These are phyloP conservation scores for Acipenser transmontanus DNA, from an alignment of 2,797 vertebrate genomes.

Conservation along the genomic window DNA sequence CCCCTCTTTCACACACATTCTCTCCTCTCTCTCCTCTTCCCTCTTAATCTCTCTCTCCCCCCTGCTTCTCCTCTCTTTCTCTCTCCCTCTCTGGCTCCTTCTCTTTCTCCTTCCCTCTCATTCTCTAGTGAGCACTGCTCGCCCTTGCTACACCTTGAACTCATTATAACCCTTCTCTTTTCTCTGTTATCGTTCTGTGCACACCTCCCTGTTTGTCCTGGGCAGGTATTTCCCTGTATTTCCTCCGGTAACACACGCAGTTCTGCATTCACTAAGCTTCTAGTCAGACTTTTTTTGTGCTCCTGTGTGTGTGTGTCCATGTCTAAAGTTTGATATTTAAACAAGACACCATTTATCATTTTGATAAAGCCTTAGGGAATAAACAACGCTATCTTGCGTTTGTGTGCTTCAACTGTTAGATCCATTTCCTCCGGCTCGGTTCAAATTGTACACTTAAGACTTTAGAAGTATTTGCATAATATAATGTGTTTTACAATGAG, in stretches of 20 bases:
- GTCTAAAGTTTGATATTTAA: neutral
- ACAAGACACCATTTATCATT: neutral
- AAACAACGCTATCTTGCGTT: neutral
- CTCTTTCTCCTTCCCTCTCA: neutral
- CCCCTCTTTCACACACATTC: too few species aligned
- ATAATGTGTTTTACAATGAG: too few species aligned
- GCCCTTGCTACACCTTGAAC: constrained; percentile 6
- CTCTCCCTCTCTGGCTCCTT: neutral
- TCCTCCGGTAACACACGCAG: too few species aligned
- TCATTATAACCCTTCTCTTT: constrained; percentile 9
- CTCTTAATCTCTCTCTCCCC: neutral
- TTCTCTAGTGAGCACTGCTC: neutral
- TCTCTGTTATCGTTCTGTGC: constrained; percentile 2
- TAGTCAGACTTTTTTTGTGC: neutral
- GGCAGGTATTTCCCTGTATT: neutral
- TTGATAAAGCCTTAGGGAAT: neutral
- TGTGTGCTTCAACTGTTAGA: neutral
- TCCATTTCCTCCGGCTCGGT: neutral
- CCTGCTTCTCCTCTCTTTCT: too few species aligned
- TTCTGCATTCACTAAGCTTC: neutral
- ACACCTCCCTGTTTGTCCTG: constrained; percentile 4
- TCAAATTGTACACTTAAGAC: too few species aligned
- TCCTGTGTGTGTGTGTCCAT: neutral
- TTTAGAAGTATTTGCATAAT: too few species aligned
- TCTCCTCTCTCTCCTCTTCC: too few species aligned